These are phyloP conservation scores for Hemaris fuciformis DNA, from an alignment of 2,888 invertebrate genomes.

Conservation along the genomic window DNA sequence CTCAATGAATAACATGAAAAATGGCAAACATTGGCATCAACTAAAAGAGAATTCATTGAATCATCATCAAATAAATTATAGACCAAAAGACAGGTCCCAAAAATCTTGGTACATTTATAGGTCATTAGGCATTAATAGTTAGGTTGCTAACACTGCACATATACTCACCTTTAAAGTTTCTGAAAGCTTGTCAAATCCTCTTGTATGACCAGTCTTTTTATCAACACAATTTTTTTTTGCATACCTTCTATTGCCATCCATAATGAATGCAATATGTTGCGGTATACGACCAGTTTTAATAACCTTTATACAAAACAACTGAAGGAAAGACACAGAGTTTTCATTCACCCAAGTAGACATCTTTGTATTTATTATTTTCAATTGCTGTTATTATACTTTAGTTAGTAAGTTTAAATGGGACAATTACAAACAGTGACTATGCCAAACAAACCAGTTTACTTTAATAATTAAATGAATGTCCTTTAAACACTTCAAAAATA, in stretches of 20 bases:
- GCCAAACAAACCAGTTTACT: background rate
- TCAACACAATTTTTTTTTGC: slow-evolving; percentile 90
- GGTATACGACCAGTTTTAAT: slow-evolving; percentile 92
- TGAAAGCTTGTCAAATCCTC: slow-evolving; percentile 90
- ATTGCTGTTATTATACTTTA: background rate
- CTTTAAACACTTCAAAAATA: background rate
- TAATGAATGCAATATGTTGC: slow-evolving; percentile 96
- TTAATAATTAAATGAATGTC: background rate
- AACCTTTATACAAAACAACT: slow-evolving; percentile 85
- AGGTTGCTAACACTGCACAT: background rate
- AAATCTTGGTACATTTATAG: too few species aligned
- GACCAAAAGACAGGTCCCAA: too few species aligned
- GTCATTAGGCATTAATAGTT: background rate
- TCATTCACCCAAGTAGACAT: slow-evolving; percentile 88
- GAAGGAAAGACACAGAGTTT: slow-evolving; percentile 87
- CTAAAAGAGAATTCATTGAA: too few species aligned
- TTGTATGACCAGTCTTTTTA: slow-evolving; percentile 90
- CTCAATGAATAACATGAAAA: too few species aligned
- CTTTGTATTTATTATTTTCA: slow-evolving; percentile 12
- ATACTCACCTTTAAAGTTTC: slow-evolving; percentile 86
- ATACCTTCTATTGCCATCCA: slow-evolving; percentile 98
- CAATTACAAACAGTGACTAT: too few species aligned
- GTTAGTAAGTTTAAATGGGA: too few species aligned
- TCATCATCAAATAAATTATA: too few species aligned
- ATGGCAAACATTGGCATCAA: slow-evolving; percentile 4